phyloP scores from a whole-genome alignment of 2,888 invertebrate species.

The Cataglyphis livida region DNA sequence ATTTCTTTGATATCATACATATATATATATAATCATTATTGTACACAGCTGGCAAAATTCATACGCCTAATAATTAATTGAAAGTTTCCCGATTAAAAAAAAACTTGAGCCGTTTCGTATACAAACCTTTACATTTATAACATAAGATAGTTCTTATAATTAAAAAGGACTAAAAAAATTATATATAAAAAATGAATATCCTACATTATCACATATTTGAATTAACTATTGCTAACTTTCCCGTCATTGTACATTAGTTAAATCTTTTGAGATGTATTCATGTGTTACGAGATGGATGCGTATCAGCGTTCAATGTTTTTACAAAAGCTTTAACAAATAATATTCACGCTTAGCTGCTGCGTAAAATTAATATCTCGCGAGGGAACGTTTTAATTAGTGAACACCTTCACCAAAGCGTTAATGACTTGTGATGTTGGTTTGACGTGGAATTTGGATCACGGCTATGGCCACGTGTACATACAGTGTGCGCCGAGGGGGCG shows the following conservation, averaged over 20 bases:
- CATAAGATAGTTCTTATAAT: neutral
- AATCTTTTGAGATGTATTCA: conserved; percentile 27
- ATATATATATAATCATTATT: neutral
- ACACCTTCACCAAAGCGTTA: conserved; percentile 54
- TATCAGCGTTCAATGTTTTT: conserved; percentile 10
- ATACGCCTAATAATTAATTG: conserved; percentile 40
- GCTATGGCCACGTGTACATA: conserved; percentile 44
- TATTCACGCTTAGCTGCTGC: conserved; percentile 41
- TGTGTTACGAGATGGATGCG: conserved; percentile 5
- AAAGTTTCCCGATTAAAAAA: conserved; percentile 20
- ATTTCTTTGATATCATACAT: neutral
- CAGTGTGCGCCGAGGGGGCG: conserved; percentile 39
- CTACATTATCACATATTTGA: conserved; percentile 12
- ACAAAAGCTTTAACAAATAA: conserved; percentile 41
- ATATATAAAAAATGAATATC: conserved; percentile 15
- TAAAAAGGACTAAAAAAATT: conserved; percentile 30
- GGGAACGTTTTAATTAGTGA: conserved; percentile 60
- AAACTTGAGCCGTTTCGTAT: conserved; percentile 21
- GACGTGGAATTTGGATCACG: conserved; percentile 58
- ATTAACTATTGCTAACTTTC: neutral
- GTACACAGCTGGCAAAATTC: conserved; percentile 30
- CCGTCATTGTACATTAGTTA: neutral
- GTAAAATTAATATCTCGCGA: conserved; percentile 50
- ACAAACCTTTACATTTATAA: conserved; percentile 29
- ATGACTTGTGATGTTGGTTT: conserved; percentile 55